Conservation (phyloP, 1,140 invertebrate genomes). For the Diorhabda elongata region DNA sequence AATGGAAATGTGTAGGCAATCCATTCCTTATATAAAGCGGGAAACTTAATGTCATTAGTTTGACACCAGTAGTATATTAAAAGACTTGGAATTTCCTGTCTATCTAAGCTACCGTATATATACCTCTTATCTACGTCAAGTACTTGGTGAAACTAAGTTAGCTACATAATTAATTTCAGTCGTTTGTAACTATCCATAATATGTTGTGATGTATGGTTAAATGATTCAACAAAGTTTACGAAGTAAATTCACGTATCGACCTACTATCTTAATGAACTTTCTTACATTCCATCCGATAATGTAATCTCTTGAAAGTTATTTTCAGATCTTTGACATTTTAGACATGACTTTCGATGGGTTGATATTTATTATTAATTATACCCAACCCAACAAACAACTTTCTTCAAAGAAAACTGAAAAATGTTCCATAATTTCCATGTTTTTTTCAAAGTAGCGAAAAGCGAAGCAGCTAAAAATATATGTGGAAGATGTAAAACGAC, state of each 20-base stretch:
- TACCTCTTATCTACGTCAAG: slow-evolving; percentile 1
- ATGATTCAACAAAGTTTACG: slow-evolving; percentile 2
- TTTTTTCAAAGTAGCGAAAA: too few relatives aligned
- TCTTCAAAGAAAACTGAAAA: too few relatives aligned
- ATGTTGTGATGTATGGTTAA: slow-evolving; percentile 2
- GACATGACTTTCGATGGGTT: too few relatives aligned
- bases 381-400: too few relatives aligned
- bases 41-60: slow-evolving; percentile 1
- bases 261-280: neutral
- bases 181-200: neutral
- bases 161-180: slow-evolving; percentile 1
- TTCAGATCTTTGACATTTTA: too few relatives aligned
- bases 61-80: slow-evolving; percentile 2
- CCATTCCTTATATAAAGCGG: neutral
- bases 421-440: too few relatives aligned
- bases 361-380: too few relatives aligned
- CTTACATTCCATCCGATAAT: too few relatives aligned
- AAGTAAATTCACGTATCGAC: neutral
- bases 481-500: too few relatives aligned
- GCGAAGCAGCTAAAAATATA: too few relatives aligned
- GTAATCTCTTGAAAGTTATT: too few relatives aligned
- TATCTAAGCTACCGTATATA: neutral
- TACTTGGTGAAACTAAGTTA: neutral
- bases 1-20: neutral
- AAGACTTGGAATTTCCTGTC: neutral